Evolutionary conservation across 2,888 invertebrate species (phyloP), one percentile per base, ranked within the genome.

Genomic region (Aspidiotus destructor): DNA sequence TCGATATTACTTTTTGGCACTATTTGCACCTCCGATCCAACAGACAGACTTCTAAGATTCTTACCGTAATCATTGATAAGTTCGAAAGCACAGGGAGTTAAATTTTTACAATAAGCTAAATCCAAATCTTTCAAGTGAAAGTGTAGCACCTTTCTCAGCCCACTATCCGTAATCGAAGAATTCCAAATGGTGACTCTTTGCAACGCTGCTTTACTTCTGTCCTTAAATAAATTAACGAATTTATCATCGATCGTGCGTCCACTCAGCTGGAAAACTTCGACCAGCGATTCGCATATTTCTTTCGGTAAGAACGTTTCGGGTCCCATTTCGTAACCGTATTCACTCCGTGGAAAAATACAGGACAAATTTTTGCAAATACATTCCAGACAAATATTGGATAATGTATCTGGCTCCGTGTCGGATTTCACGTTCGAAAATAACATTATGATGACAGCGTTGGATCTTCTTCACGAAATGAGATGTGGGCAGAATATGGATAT

Each of bases 121-220:
- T 90, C 88, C 61, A 95, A 78, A 72, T 87, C 86, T 13, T 81
- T 79, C 53, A 91, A 81, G 72, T 85, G 84, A 77, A 93, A 93
- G 62, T 82, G 82, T 77, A 89, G 79, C 15, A 94, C 78, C 64
- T 83, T 83, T 72, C 83, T 81, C 62, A 93, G 78, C 69, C 89
- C 87, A 70, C 81, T 79, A 76, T 89, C 87, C 10, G 85, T 86
- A 58, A 93, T 83, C 53, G 82, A 81, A 40, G 88, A 85, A 75
- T 88, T 85, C 64, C 85, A 81, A 72, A 93, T 68, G 13, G 60
- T 17, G 6, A 70, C 71, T 6, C 69, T 71, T 10, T 63, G 61
- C 41, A 71, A 13, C 3, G 60, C 62, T 0, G 69, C 60, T 44
- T 57, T 71, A 13, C 52, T 62, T 2, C 54, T 60, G 8, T 70